These are phyloP conservation scores for Phoxinus dragarum DNA, from an alignment of 2,797 vertebrate species.

Conservation along the genomic window DNA sequence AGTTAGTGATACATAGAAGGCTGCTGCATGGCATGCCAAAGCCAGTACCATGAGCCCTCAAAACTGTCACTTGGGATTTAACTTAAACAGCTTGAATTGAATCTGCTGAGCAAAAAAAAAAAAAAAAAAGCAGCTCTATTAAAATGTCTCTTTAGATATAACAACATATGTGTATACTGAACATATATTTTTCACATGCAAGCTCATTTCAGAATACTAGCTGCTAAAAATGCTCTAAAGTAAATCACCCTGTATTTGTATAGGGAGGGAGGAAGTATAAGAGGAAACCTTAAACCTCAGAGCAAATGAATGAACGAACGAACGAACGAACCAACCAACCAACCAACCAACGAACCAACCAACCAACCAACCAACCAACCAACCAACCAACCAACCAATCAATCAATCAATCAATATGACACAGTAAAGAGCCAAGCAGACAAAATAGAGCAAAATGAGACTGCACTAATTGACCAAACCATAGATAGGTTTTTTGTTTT, in stretches of 20 bases:
- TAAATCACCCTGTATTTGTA: background rate
- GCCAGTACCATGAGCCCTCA: background rate
- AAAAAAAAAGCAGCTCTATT: background rate
- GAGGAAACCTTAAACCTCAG: background rate
- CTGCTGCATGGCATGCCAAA: background rate
- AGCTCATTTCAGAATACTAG: background rate
- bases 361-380: too few relatives aligned
- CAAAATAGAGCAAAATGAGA: background rate
- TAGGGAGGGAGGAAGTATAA: background rate
- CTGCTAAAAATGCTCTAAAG: background rate
- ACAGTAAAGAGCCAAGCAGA: background rate
- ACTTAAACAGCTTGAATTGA: background rate
- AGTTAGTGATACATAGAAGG: background rate
- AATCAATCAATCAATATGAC: background rate
- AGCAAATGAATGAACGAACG: too few relatives aligned
- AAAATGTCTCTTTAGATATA: background rate
- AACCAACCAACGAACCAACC: background rate
- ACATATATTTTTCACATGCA: background rate
- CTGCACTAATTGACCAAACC: background rate
- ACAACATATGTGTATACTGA: background rate
- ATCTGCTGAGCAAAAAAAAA: background rate
- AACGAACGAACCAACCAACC: too few relatives aligned
- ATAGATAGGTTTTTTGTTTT: background rate
- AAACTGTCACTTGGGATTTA: background rate
- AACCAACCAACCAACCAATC: too few relatives aligned